Evolutionary conservation across 1,140 invertebrate species (phyloP).

Genomic region (Xylocopa sonorina): DNA sequence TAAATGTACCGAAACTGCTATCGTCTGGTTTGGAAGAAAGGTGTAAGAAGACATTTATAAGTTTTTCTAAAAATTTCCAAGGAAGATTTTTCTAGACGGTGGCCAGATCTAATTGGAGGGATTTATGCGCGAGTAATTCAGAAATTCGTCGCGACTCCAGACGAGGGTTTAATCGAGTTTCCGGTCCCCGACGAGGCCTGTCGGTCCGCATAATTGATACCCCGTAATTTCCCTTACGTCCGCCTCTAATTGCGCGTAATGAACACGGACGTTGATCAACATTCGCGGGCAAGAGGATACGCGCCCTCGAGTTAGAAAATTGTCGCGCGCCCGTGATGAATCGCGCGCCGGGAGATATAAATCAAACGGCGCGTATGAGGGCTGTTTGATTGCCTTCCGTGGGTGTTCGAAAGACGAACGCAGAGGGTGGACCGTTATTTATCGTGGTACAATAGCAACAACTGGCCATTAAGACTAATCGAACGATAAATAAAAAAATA

Average conservation of each 20-base stretch:
- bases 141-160: constrained; percentile 15
- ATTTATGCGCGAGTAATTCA: background rate
- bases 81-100: background rate
- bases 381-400: background rate
- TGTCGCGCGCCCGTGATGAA: background rate
- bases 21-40: no score
- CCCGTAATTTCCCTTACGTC: constrained; percentile 24
- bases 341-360: background rate
- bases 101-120: background rate
- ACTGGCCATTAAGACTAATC: no score
- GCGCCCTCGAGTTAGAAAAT: background rate
- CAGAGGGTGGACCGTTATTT: no score
- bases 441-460: no score
- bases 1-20: no score
- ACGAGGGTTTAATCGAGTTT: constrained; percentile 27
- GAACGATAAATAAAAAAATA: no score
- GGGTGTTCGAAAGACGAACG: background rate
- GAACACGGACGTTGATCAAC: constrained; percentile 21
- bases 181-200: background rate
- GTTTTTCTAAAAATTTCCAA: background rate
- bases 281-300: background rate
- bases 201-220: constrained; percentile 23
- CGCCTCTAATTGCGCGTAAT: constrained; percentile 14
- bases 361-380: background rate
- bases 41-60: no score